A percentile compares a stretch with the other conserved stretches of the same genome.
Evolutionary conservation across 2,797 vertebrate genomes (phyloP).

Genomic region (Paratrypauchen microcephalus): DNA sequence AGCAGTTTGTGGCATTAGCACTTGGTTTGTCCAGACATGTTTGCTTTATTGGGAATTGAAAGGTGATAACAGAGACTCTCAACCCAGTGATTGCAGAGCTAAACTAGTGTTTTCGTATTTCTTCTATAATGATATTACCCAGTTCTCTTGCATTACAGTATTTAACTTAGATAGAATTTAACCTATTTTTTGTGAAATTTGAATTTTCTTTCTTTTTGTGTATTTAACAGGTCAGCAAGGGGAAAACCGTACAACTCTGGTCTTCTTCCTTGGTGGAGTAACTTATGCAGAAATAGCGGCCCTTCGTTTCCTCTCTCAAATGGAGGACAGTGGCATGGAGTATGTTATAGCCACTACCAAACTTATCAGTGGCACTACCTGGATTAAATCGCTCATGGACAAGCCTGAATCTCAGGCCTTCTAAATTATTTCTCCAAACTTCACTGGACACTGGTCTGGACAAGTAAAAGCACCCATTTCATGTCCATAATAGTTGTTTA

Average conservation of each 20-base stretch:
- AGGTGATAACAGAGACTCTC: slow-evolving; percentile 62
- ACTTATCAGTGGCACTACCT: slow-evolving; percentile 91
- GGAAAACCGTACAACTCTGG: slow-evolving; percentile 91
- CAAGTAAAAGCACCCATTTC: slow-evolving; percentile 43
- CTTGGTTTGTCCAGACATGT: slow-evolving; percentile 59
- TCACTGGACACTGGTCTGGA: slow-evolving; percentile 47
- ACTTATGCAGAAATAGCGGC: slow-evolving; percentile 95
- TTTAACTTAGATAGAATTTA: neutral
- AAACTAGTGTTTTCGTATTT: slow-evolving; percentile 38
- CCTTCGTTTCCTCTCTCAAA: slow-evolving; percentile 92
- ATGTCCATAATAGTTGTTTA: neutral
- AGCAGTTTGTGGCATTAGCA: slow-evolving; percentile 42
- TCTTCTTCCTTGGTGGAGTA: slow-evolving; percentile 96
- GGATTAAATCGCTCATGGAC: slow-evolving; percentile 95
- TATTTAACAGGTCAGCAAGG: slow-evolving; percentile 87
- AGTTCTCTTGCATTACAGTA: slow-evolving; percentile 8
- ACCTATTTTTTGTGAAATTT: neutral
- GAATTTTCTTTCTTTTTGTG: neutral
- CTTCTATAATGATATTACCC: slow-evolving; percentile 6
- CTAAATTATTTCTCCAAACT: slow-evolving; percentile 40
- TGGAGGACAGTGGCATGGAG: slow-evolving; percentile 96
- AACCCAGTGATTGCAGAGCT: slow-evolving; percentile 25
- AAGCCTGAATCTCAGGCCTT: slow-evolving; percentile 77
- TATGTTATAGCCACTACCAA: slow-evolving; percentile 97
- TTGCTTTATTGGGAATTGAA: slow-evolving; percentile 37